Percentiles rank a stretch among this genome's conserved stretches.
Evolutionary conservation across 2,888 invertebrate species (phyloP).

Genomic region (Xylophagus ater): DNA sequence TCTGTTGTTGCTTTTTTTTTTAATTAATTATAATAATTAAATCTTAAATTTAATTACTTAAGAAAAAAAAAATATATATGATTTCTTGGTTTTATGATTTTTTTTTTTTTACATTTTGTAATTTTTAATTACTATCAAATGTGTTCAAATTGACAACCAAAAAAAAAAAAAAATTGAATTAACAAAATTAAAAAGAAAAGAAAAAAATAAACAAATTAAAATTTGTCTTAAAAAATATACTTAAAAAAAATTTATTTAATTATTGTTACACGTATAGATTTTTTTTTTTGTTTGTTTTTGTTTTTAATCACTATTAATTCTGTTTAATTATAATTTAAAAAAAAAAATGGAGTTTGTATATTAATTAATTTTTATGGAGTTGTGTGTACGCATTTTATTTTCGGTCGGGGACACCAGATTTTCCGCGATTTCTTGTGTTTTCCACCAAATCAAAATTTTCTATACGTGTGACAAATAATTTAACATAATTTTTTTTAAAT

Average conservation of each 20-base stretch:
- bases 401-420: conserved; percentile 9
- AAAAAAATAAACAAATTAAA: conserved; percentile 5
- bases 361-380: conserved; percentile 4
- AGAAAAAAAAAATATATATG: conserved; percentile 7
- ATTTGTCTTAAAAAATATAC: conserved; percentile 15
- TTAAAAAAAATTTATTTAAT: conserved; percentile 10
- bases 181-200: background rate
- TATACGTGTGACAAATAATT: conserved; percentile 19
- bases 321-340: too few relatives aligned
- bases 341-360: conserved; percentile 2
- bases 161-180: conserved; percentile 1
- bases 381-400: background rate
- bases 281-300: conserved; percentile 6
- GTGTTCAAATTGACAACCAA: background rate
- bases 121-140: conserved; percentile 6
- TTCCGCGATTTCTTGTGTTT: conserved; percentile 5
- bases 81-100: conserved; percentile 8
- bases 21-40: conserved; percentile 10
- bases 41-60: conserved; percentile 8
- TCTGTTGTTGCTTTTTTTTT: conserved; percentile 9
- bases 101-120: conserved; percentile 3
- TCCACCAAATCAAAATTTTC: conserved; percentile 8
- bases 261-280: conserved; percentile 19
- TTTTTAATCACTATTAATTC: too few relatives aligned
- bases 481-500: conserved; percentile 15